A percentile compares a stretch with the other conserved stretches of the same genome.
Evolutionary conservation across 1,140 invertebrate species (phyloP).

Genomic region (Tetramorium simillimum): DNA sequence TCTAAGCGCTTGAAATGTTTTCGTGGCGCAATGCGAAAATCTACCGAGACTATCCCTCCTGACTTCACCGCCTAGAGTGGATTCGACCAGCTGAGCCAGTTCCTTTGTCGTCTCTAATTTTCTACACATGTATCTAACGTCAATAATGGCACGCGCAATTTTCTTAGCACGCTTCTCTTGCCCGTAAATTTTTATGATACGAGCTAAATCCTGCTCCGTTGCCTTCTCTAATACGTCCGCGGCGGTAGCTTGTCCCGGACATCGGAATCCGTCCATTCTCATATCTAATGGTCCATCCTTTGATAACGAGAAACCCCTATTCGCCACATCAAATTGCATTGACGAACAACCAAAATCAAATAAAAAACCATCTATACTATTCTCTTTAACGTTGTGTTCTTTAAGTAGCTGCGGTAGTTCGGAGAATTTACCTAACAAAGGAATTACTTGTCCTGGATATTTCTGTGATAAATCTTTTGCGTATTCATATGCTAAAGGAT

Average conservation of each 20-base stretch:
- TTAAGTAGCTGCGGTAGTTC: constrained; percentile 91
- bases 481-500: constrained; percentile 91
- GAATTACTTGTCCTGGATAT: constrained; percentile 90
- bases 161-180: constrained; percentile 95
- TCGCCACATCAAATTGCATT: constrained; percentile 95
- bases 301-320: constrained; percentile 94
- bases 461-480: constrained; percentile 88
- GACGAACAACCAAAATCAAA: constrained; percentile 98
- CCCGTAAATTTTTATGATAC: constrained; percentile 95
- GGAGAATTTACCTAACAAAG: constrained; percentile 94
- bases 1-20: constrained; percentile 97
- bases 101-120: constrained; percentile 93
- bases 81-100: constrained; percentile 92
- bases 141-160: constrained; percentile 95
- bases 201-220: constrained; percentile 91
- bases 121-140: constrained; percentile 93
- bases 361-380: constrained; percentile 93
- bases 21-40: constrained; percentile 93
- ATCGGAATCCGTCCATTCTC: constrained; percentile 95
- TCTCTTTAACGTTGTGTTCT: constrained; percentile 86
- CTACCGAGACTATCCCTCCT: constrained; percentile 90
- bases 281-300: constrained; percentile 96
- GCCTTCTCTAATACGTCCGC: constrained; percentile 93
- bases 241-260: constrained; percentile 91
- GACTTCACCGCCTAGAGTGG: constrained; percentile 87